Conservation (phyloP, 2,888 invertebrate genomes). For the Erpobdella octoculata region DNA sequence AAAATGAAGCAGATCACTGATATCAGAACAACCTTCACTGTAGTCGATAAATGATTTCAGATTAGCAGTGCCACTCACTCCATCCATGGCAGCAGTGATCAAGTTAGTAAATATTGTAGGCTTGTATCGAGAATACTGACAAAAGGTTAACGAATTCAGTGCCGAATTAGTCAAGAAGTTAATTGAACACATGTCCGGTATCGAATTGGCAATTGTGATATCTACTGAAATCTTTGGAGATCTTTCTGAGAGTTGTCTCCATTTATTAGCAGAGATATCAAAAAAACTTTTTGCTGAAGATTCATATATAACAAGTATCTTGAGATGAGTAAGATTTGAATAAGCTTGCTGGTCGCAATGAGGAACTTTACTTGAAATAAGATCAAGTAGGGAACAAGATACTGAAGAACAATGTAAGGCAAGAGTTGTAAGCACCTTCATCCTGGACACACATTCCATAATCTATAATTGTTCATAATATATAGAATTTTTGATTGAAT, state of each 20-base stretch:
- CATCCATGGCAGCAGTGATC: too few species aligned
- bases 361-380: too few species aligned
- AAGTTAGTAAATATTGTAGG: neutral
- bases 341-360: too few species aligned
- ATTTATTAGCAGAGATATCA: neutral
- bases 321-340: too few species aligned
- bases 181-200: too few species aligned
- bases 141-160: neutral
- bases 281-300: too few species aligned
- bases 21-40: neutral
- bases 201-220: neutral
- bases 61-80: too few species aligned
- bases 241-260: neutral
- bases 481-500: too few species aligned
- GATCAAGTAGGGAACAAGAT: too few species aligned
- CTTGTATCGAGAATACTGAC: neutral
- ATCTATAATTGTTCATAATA: too few species aligned
- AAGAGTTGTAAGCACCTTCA: slow-evolving; percentile 2
- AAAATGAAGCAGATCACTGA: neutral
- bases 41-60: neutral
- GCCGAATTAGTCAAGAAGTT: neutral
- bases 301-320: too few species aligned
- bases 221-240: neutral
- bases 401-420: neutral
- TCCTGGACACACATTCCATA: too few species aligned